Conservation (phyloP, 2,797 vertebrate genomes). For the Lepidocolaptes lacrymiger region DNA sequence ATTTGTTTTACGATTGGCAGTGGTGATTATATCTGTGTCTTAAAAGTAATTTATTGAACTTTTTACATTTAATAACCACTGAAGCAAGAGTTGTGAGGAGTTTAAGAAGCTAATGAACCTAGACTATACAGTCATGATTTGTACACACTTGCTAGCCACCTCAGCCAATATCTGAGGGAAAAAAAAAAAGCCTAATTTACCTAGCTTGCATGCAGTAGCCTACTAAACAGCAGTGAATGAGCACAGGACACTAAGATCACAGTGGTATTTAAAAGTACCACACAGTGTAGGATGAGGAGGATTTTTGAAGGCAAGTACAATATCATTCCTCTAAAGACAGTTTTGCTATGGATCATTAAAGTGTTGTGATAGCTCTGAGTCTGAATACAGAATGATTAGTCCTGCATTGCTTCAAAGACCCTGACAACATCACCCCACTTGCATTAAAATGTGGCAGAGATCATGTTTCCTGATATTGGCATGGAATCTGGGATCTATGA, state of each 20-base stretch:
- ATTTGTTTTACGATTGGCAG: slow-evolving; percentile 2
- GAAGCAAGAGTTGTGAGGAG: not conserved
- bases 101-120: slow-evolving; percentile 29
- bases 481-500: not conserved
- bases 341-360: not conserved
- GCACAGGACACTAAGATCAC: not conserved
- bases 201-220: not conserved
- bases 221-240: not conserved
- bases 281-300: not conserved
- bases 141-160: not conserved
- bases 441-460: not conserved
- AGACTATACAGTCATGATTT: not conserved
- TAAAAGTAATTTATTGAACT: slow-evolving; percentile 29
- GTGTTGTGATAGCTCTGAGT: not conserved
- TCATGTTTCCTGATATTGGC: not conserved
- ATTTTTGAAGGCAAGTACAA: not conserved
- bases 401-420: not conserved
- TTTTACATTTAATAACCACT: slow-evolving; percentile 11
- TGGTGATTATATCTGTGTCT: not conserved
- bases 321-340: not conserved
- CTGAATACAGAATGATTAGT: not conserved
- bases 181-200: not conserved
- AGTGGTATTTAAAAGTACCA: not conserved
- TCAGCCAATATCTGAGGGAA: not conserved
- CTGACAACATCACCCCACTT: not conserved